Conservation (phyloP, 35 echinoderm and acorn worm genomes). For the Ptychodera flava region DNA sequence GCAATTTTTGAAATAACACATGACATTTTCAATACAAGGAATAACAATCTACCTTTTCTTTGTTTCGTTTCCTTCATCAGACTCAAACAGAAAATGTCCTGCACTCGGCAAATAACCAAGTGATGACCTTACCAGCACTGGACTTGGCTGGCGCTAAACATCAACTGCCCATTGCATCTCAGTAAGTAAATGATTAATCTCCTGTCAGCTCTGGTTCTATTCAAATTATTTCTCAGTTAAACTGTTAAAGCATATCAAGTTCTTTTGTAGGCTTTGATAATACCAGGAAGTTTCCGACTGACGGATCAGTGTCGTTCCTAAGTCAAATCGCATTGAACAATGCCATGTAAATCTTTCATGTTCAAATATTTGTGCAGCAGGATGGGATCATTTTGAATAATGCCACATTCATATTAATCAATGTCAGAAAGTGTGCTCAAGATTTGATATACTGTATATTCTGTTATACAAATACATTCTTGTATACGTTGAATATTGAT, state of each 20-base stretch:
- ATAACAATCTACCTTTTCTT: not conserved
- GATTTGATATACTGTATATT: no score
- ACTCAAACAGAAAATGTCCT: slow-evolving; percentile 79
- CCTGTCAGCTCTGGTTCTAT: not conserved
- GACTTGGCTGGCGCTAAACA: slow-evolving; percentile 61
- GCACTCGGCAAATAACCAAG: slow-evolving; percentile 74
- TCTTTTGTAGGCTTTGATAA: not conserved
- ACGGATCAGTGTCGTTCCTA: not conserved
- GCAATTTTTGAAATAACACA: no score
- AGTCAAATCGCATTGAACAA: not conserved
- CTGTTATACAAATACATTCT: no score
- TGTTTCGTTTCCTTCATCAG: slow-evolving; percentile 23
- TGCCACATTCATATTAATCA: no score
- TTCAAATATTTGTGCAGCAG: not conserved
- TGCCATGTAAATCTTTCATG: not conserved
- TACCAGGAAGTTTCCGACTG: not conserved
- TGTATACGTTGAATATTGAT: no score
- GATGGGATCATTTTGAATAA: not conserved
- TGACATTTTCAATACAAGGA: no score
- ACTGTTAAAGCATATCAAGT: not conserved
- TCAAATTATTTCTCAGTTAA: not conserved
- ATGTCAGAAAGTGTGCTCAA: no score
- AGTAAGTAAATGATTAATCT: slow-evolving; percentile 47
- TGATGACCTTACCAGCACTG: slow-evolving; percentile 87
- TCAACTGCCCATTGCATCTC: slow-evolving; percentile 15